Percentiles rank a stretch among this genome's conserved stretches.
Evolutionary conservation across 2,113 vertebrate species (phyloP).

Genomic region (Scytalopus superciliaris): DNA sequence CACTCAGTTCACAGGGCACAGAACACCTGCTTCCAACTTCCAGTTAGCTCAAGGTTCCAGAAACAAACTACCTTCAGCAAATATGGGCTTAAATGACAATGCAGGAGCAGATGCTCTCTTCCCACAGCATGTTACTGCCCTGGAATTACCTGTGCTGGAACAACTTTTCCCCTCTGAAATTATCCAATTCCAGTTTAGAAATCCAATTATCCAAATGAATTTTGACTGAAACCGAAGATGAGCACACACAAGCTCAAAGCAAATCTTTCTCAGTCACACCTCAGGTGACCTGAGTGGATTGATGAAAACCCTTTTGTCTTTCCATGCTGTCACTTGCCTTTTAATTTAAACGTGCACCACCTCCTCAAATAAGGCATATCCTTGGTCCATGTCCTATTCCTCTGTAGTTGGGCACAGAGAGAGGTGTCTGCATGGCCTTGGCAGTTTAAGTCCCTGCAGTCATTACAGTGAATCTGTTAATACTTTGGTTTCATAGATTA

Average conservation of each 20-base stretch:
- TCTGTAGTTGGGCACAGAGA: background rate
- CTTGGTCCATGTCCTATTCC: background rate
- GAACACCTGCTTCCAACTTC: background rate
- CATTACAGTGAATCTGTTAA: background rate
- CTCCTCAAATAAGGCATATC: background rate
- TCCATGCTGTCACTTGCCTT: background rate
- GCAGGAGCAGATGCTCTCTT: background rate
- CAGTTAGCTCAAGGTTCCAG: background rate
- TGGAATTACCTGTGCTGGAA: background rate
- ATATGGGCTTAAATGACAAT: background rate
- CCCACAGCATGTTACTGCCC: background rate
- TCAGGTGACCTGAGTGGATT: background rate
- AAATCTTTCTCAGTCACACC: background rate
- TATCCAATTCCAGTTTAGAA: background rate
- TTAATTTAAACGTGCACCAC: background rate
- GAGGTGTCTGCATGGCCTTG: background rate
- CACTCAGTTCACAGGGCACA: background rate
- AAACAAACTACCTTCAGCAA: background rate
- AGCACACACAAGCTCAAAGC: background rate
- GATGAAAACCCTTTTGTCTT: background rate
- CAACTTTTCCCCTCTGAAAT: background rate
- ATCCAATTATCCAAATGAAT: background rate
- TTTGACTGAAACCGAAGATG: background rate
- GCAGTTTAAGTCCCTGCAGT: background rate
- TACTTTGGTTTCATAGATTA: background rate